Evolutionary conservation across 1,140 invertebrate genomes (phyloP), one percentile per base, ranked within the genome.

Genomic region (Drosophila virilis): DNA sequence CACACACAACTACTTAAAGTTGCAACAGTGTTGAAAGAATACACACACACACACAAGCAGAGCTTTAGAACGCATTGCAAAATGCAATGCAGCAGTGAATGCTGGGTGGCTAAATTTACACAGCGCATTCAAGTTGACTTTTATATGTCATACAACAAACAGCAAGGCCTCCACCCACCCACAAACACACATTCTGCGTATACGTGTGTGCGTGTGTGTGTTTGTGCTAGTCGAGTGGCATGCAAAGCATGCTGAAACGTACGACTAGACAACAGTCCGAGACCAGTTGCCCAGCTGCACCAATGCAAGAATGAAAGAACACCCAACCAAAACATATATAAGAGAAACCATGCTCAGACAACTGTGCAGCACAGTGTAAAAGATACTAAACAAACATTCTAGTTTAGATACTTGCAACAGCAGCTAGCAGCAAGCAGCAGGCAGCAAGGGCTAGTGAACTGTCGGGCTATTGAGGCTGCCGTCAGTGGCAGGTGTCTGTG

Each of bases 121-220:
- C 83, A 82, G 74, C 66, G 77, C 79, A 88, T 89, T 89, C 83
- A 84, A 89, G 83, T 86, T 88, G 83, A 89, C 83, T 88, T 88
- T 89, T 89, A 89, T 88, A 74, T 88, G 83, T 88, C 83, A 83
- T 74, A 77, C 83, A 83, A 89, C 83, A 83, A 88, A 86, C 77
- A 86, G 71, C 71, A 76, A 71, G 69, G 2, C 45, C 43, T 46
- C 7, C 13, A 5, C 22, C 22, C 22, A 28, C 22, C 22, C 22
- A 28, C 22, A 28, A 28, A 5, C 22, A 28, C 22, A 28, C 22
- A 28, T 5, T 28, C 22, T 28, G 22, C 22, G 22, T 28, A 0
- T 28, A 6, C 35, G 17, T 48, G 9, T 37, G 40, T 50, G 8
- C 48, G 51, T 51, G 42, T 54, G 35, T 52, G 40, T 65, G 64